Evolutionary conservation across 2,888 invertebrate species (phyloP).

Genomic region (Halocaridina rubra): DNA sequence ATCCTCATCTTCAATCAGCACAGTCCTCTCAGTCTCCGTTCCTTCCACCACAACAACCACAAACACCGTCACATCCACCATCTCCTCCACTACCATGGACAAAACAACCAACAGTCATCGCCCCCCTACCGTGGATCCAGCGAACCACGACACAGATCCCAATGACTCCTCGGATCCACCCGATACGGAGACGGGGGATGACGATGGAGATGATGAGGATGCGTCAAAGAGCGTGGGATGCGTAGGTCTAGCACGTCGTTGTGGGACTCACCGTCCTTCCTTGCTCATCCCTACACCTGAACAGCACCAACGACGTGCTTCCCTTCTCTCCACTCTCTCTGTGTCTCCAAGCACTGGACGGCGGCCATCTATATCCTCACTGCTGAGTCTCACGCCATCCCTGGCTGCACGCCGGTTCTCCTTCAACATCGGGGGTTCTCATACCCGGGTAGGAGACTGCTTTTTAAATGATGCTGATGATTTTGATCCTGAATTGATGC

Average conservation of each 20-base stretch:
- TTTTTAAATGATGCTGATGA: background rate
- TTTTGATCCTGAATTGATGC: background rate
- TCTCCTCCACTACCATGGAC: background rate
- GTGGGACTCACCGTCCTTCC: conserved; percentile 10
- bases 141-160: background rate
- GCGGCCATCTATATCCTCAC: conserved; percentile 39
- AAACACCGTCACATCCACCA: too few species aligned
- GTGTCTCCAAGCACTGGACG: conserved; percentile 21
- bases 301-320: conserved; percentile 38
- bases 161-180: conserved; percentile 37
- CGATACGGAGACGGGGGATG: conserved; percentile 28
- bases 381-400: conserved; percentile 51
- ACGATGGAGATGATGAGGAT: conserved; percentile 43
- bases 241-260: background rate
- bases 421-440: conserved; percentile 44
- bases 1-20: background rate
- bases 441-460: conserved; percentile 34
- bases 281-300: conserved; percentile 22
- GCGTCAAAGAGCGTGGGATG: background rate
- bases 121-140: background rate
- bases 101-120: background rate
- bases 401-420: conserved; percentile 46
- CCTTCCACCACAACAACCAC: background rate
- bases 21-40: background rate
- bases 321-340: conserved; percentile 34